A percentile compares a stretch with the other conserved stretches of the same genome.
Evolutionary conservation across 1,140 invertebrate genomes (phyloP).

Genomic region (Lasioglossum baleicum): DNA sequence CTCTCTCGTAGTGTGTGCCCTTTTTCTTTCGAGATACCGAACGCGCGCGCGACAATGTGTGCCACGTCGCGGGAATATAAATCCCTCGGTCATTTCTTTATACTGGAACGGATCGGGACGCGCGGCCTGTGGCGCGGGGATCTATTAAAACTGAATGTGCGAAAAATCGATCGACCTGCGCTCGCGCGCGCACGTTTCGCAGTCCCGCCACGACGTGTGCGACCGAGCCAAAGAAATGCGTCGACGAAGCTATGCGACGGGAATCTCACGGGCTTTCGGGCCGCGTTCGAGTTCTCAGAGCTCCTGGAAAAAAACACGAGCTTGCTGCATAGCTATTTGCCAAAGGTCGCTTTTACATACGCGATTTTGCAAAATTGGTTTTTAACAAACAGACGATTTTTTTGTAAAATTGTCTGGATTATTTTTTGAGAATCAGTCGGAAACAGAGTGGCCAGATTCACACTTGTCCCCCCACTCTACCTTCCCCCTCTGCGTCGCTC

Average conservation of each 20-base stretch:
- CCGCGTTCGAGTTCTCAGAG: not conserved
- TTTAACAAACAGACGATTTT: too few relatives aligned
- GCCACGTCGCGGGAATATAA: constrained; percentile 35
- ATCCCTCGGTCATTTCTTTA: constrained; percentile 30
- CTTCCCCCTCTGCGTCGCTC: too few relatives aligned
- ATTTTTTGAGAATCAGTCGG: too few relatives aligned
- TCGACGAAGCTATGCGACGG: not conserved
- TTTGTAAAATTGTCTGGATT: too few relatives aligned
- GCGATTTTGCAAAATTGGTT: too few relatives aligned
- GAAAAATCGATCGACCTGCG: constrained; percentile 44
- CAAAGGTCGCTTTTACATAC: too few relatives aligned
- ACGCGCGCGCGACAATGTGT: constrained; percentile 28
- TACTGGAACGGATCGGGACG: not conserved
- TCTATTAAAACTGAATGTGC: constrained; percentile 45
- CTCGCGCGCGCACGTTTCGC: not conserved
- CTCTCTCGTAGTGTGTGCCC: not conserved
- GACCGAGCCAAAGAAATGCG: constrained; percentile 13
- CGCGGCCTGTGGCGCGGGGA: not conserved
- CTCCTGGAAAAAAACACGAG: not conserved
- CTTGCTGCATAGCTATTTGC: too few relatives aligned
- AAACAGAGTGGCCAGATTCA: too few relatives aligned
- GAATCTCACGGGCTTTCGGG: constrained; percentile 6
- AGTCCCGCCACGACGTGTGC: not conserved
- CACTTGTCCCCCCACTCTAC: too few relatives aligned
- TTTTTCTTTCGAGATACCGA: constrained; percentile 32